Evolutionary conservation across 2,797 vertebrate species (phyloP).

Genomic region (Macropus fuliginosus): DNA sequence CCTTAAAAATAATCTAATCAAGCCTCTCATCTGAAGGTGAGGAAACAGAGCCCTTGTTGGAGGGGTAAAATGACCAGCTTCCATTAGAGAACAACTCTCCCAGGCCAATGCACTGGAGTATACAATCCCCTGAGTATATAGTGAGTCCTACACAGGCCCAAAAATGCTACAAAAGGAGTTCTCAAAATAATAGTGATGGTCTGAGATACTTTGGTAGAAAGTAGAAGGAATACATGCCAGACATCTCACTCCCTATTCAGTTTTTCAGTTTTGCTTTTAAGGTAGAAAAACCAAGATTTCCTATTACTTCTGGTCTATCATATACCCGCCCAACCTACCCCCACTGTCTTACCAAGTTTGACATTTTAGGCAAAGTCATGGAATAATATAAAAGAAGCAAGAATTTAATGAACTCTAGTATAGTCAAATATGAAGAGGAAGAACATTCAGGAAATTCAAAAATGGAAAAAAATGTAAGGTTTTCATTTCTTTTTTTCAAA

Average conservation of each 20-base stretch:
- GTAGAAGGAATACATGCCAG: conserved; percentile 18
- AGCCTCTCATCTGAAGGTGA: not conserved
- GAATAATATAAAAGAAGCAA: not conserved
- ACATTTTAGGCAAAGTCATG: not conserved
- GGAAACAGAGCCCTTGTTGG: not conserved
- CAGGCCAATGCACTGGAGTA: not conserved
- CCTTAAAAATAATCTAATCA: not conserved
- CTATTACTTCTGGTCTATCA: conserved; percentile 20
- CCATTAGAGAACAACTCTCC: not conserved
- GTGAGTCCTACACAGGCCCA: not conserved
- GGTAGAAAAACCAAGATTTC: conserved; percentile 29
- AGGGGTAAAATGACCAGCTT: not conserved
- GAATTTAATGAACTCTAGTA: too few relatives aligned
- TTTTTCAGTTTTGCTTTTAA: conserved; percentile 17
- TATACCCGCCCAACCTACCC: not conserved
- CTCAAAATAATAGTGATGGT: not conserved
- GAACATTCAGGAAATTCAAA: not conserved
- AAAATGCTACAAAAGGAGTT: conserved; percentile 17
- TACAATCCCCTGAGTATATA: too few relatives aligned
- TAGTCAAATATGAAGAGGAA: not conserved
- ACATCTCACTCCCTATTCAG: conserved; percentile 16
- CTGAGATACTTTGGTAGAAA: not conserved
- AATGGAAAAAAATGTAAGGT: not conserved
- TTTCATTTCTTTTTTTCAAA: not conserved
- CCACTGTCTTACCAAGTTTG: not conserved